Evolutionary conservation across 30 jellyfish, hydroid and myxozoan species (phyloP).

Genomic region (Cassiopea xamachana): DNA sequence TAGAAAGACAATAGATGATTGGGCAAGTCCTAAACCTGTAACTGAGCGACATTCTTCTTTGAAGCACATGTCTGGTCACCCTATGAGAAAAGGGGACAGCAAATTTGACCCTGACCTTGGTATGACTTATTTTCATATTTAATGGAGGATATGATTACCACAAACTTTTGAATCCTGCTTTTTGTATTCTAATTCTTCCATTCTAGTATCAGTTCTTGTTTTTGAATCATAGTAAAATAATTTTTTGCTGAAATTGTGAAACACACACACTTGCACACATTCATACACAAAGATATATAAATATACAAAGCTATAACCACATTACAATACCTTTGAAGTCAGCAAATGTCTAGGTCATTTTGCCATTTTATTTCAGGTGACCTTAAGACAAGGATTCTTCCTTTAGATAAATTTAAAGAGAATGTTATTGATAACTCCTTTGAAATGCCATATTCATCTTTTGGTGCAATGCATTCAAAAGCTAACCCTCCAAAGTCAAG

Average conservation of each 20-base stretch:
- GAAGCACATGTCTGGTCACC: not conserved
- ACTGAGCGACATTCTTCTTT: slow-evolving; percentile 46
- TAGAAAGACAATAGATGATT: slow-evolving; percentile 36
- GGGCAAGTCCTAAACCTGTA: slow-evolving; percentile 71
- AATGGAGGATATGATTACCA: not conserved
- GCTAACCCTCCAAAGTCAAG: slow-evolving; percentile 8
- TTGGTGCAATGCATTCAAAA: not conserved
- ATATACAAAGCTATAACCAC: too few relatives aligned
- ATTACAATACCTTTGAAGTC: too few relatives aligned
- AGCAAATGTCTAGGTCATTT: too few relatives aligned
- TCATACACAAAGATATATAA: too few relatives aligned
- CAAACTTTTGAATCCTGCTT: not conserved
- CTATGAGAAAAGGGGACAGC: slow-evolving; percentile 36
- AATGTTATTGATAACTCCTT: slow-evolving; percentile 59
- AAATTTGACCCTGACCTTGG: slow-evolving; percentile 33
- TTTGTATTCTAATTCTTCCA: not conserved
- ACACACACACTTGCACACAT: too few relatives aligned
- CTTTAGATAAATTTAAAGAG: slow-evolving; percentile 22
- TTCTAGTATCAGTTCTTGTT: not conserved
- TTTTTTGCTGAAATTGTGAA: too few relatives aligned
- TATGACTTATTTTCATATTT: not conserved
- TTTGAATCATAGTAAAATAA: too few relatives aligned
- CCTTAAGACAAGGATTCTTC: not conserved
- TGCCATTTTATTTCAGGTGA: not conserved
- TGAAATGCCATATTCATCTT: not conserved